Base-by-base conservation (phyloP, 30 jellyfish, hydroid and myxozoan genomes). In the Catostylus mosaicus region DNA sequence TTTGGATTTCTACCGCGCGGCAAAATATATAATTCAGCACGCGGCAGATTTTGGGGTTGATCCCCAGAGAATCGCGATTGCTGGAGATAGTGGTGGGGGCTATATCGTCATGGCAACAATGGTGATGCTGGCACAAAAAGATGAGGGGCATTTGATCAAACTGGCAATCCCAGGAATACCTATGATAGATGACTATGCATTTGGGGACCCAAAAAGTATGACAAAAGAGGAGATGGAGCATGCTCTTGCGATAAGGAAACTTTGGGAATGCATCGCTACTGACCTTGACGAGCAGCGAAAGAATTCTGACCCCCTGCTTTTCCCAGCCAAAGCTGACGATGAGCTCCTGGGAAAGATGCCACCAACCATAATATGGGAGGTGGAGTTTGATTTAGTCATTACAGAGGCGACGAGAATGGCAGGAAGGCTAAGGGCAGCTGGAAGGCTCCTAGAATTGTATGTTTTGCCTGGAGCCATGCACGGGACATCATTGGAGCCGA, bases 51-150 rank as follows among this genome's bases (percentile, higher is more conserved):
- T 48, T 30, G 87, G 87, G 2, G 35, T 75, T 47, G 87, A 75
- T 51, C 50, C 87, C 7, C 32, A 16, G 64, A 75, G 74, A 36
- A 51, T 75, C 8, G 75, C 75, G 18, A 60, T 78, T 56, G 78
- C 57, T 29, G 89, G 89, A 10, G 80, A 62, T 54, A 78, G 89
- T 40, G 89, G 89, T 60, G 89, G 89, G 51, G 81, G 89, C 10
- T 59, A 78, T 29, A 78, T 78, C 8, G 57, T 31, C 20, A 45
- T 63, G 79, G 89, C 72, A 12, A 63, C 89, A 19, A 63, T 60
- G 89, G 89, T 78, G n/a, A 61, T 78, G 89, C 61, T 78, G 57
- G 89, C 87, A 0, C 87, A 75, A 18, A 57, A 61, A 40, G 76
- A 54, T 6, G 87, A 75, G 26, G 75, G 77, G 33, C 65, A 57